Percentiles rank a stretch among this genome's conserved stretches.
Conservation (phyloP, 2,113 vertebrate genomes). For the Elephas maximus region DNA sequence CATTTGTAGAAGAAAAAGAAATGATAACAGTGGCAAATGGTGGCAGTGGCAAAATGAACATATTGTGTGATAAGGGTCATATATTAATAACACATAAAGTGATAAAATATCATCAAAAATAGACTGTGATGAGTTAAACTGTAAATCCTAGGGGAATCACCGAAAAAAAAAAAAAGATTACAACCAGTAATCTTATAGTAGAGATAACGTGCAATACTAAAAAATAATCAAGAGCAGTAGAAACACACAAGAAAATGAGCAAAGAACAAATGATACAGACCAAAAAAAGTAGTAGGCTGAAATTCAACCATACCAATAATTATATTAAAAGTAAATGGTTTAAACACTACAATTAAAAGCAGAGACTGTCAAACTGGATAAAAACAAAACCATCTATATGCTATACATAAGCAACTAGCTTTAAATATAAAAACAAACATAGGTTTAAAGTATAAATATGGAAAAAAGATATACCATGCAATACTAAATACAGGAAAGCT, state of each 20-base stretch:
- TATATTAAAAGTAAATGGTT: too few species aligned
- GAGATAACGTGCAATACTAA: conserved; percentile 8
- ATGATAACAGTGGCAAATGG: neutral
- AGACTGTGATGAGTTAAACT: neutral
- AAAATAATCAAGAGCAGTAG: neutral
- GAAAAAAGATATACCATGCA: too few species aligned
- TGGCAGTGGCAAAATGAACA: neutral
- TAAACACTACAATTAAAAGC: too few species aligned
- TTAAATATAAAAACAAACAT: too few species aligned
- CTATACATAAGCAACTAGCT: neutral
- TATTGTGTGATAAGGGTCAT: neutral
- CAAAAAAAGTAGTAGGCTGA: neutral
- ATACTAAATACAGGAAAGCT: too few species aligned
- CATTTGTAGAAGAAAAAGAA: neutral
- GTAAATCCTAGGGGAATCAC: neutral
- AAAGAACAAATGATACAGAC: neutral
- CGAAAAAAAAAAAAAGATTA: conserved; percentile 18
- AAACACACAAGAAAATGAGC: neutral
- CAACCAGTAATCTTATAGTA: neutral
- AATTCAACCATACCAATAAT: too few species aligned
- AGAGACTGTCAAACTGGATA: too few species aligned
- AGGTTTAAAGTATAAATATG: too few species aligned
- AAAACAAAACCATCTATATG: too few species aligned
- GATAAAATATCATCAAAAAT: conserved; percentile 11
- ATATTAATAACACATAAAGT: neutral